phyloP scores from a whole-genome alignment of 2,113 vertebrate genomes.

The Choloepus hoffmanni region DNA sequence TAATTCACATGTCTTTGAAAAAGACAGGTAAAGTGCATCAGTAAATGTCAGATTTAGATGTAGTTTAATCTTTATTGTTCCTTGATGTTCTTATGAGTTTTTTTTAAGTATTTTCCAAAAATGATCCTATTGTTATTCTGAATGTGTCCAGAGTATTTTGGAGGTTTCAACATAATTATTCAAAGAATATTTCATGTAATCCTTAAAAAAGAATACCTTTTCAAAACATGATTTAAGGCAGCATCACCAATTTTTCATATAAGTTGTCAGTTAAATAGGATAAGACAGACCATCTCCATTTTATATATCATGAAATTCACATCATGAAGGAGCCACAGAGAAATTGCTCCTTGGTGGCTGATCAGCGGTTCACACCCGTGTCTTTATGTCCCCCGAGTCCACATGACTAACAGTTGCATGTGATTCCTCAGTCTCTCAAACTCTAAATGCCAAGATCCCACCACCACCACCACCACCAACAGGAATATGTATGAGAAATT shows the following conservation, averaged over 20 bases:
- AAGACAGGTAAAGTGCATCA: background rate
- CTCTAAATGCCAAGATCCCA: background rate
- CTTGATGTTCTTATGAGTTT: background rate
- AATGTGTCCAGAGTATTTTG: background rate
- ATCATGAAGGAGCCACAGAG: background rate
- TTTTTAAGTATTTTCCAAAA: background rate
- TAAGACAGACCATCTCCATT: background rate
- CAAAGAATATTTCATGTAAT: background rate
- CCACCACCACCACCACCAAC: no score
- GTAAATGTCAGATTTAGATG: background rate
- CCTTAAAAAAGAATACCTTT: background rate
- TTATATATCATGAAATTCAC: background rate
- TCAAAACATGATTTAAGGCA: background rate
- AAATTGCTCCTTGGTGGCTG: background rate
- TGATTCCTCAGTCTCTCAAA: background rate
- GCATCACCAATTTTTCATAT: background rate
- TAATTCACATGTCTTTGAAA: background rate
- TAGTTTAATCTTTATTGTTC: background rate
- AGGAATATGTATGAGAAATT: background rate
- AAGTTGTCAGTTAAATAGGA: background rate
- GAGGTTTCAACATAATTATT: background rate
- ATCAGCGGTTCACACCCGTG: background rate
- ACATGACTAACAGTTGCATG: rapidly evolving
- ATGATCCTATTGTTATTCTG: background rate
- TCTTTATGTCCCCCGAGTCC: background rate